Evolutionary conservation across 2,113 vertebrate genomes (phyloP).

Genomic region (Phaethon lepturus): DNA sequence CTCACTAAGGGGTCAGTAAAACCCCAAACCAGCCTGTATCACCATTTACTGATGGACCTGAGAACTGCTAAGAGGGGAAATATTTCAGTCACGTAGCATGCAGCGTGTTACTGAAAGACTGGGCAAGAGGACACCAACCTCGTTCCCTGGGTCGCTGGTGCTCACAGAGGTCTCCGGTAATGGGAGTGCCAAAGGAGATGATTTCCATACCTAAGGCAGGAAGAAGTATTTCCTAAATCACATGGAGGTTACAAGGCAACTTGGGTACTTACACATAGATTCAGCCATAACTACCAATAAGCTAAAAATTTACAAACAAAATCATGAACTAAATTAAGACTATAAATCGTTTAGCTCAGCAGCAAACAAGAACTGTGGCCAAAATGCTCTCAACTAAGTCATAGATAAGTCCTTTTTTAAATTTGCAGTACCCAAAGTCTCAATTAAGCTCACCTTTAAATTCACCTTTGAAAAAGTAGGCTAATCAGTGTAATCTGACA

Average conservation of each 20-base stretch:
- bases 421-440: neutral
- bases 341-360: accelerated
- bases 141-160: neutral
- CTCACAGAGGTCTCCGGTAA: neutral
- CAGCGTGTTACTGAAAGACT: neutral
- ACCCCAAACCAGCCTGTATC: neutral
- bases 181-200: neutral
- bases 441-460: neutral
- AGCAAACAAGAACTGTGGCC: neutral
- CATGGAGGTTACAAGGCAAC: accelerated
- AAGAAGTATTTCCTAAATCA: neutral
- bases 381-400: neutral
- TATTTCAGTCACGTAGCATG: neutral
- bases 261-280: neutral
- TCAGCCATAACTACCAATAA: neutral
- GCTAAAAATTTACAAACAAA: neutral
- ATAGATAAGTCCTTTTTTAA: neutral
- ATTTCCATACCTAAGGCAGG: neutral
- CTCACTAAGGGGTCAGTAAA: neutral
- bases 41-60: neutral
- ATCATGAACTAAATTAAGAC: neutral
- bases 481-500: neutral
- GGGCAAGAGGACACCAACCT: neutral
- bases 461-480: neutral
- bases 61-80: neutral